These are phyloP conservation scores for Mantis religiosa DNA, from an alignment of 2,888 invertebrate species.

Conservation along the genomic window DNA sequence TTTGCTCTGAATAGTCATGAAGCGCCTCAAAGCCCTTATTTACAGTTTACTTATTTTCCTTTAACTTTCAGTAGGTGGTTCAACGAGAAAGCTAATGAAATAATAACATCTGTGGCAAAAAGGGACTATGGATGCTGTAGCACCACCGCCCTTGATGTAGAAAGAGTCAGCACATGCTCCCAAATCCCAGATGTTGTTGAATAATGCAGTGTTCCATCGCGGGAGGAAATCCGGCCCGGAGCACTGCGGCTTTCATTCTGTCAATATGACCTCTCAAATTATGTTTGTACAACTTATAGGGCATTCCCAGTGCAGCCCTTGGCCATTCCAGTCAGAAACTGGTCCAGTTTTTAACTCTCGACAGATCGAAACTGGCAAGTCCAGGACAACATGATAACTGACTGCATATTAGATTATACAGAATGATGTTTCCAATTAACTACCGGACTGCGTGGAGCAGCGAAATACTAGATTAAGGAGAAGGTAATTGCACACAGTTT, in stretches of 20 bases:
- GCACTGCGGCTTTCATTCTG: background rate
- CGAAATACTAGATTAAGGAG: slow-evolving; percentile 3
- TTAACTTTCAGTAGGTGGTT: background rate
- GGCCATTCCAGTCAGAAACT: background rate
- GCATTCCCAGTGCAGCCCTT: background rate
- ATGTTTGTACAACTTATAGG: background rate
- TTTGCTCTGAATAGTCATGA: too few species aligned
- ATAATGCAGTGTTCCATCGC: background rate
- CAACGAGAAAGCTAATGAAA: background rate
- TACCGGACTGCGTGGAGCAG: background rate
- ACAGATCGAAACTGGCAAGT: background rate
- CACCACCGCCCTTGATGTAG: background rate
- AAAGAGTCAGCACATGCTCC: background rate
- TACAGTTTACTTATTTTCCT: background rate
- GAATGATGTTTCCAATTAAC: background rate
- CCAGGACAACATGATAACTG: background rate
- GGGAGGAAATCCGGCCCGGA: background rate
- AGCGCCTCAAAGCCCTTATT: too few species aligned
- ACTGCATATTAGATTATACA: background rate
- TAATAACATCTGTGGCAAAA: background rate
- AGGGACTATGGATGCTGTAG: background rate
- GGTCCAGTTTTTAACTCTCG: background rate
- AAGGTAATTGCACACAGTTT: slow-evolving; percentile 1
- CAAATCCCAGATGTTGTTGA: background rate
- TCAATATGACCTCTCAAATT: background rate